These are phyloP conservation scores for Sebastes itinus DNA, from an alignment of 2,797 vertebrate genomes.

Conservation along the genomic window DNA sequence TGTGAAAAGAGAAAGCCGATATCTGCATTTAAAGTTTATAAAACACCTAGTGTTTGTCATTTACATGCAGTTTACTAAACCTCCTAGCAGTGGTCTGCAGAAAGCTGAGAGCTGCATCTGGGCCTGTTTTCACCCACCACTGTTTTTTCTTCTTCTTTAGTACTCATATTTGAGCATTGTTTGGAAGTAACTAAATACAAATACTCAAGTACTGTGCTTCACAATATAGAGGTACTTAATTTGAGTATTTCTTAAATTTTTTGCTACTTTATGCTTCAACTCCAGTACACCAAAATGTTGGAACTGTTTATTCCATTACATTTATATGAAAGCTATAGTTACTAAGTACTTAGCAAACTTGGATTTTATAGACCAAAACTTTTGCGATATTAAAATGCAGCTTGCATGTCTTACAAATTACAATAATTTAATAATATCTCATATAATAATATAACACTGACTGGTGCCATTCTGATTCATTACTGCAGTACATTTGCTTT, in stretches of 20 bases:
- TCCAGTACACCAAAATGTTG: neutral
- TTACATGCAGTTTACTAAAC: neutral
- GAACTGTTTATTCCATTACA: neutral
- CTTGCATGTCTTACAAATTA: neutral
- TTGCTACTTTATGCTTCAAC: no score
- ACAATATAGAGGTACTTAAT: neutral
- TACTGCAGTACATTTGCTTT: neutral
- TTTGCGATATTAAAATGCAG: neutral
- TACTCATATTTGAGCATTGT: neutral
- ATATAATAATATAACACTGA: neutral
- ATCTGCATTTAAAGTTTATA: conserved; percentile 11
- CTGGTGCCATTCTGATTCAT: neutral
- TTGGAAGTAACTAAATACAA: neutral
- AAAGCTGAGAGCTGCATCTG: neutral
- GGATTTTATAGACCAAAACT: neutral
- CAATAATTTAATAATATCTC: neutral
- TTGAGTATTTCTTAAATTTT: neutral
- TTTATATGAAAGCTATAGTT: neutral
- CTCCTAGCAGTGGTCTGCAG: neutral
- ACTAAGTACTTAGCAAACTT: neutral
- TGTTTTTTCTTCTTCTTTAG: neutral
- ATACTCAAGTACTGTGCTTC: neutral
- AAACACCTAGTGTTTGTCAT: neutral
- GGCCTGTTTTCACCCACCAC: neutral
- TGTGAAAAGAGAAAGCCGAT: conserved; percentile 42